Evolutionary conservation across 2,888 invertebrate species (phyloP).

Genomic region (Gymnosoma rotundatum): DNA sequence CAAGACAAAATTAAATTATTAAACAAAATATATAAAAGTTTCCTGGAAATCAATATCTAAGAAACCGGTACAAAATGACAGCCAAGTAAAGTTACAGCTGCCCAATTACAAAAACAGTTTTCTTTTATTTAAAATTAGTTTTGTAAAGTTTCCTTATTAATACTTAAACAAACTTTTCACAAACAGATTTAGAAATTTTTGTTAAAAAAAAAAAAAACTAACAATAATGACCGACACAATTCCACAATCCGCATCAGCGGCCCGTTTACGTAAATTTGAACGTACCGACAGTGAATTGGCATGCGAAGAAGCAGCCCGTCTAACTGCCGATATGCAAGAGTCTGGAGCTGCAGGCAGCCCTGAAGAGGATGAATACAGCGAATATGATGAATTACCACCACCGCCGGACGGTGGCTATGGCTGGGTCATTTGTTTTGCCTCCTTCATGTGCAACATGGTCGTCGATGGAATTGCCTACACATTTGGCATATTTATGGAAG

Average conservation of each 20-base stretch:
- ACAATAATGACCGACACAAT: slow-evolving; percentile 76
- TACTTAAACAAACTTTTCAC: slow-evolving; percentile 27
- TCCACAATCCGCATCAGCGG: slow-evolving; percentile 73
- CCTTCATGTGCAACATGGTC: slow-evolving; percentile 98
- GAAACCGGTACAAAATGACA: slow-evolving; percentile 40
- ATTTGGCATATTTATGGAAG: slow-evolving; percentile 95
- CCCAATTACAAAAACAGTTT: neutral
- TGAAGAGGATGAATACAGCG: slow-evolving; percentile 85
- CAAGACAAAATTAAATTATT: slow-evolving; percentile 11
- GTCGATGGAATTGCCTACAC: slow-evolving; percentile 99
- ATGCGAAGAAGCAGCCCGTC: slow-evolving; percentile 91
- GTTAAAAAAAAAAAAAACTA: slow-evolving; percentile 64
- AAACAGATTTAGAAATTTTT: slow-evolving; percentile 9
- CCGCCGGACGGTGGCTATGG: slow-evolving; percentile 96
- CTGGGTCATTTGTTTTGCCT: slow-evolving; percentile 97
- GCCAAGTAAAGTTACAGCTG: slow-evolving; percentile 41
- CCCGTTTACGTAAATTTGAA: slow-evolving; percentile 83
- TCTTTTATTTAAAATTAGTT: slow-evolving; percentile 7
- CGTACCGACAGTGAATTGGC: slow-evolving; percentile 93
- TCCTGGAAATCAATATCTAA: slow-evolving; percentile 15
- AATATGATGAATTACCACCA: slow-evolving; percentile 91
- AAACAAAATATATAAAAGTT: slow-evolving; percentile 18
- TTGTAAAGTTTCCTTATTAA: slow-evolving; percentile 12
- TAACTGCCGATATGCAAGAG: slow-evolving; percentile 86
- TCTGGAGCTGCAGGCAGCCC: slow-evolving; percentile 79